These are phyloP conservation scores for Anorthoa munda DNA, from an alignment of 2,888 invertebrate genomes.

Conservation along the genomic window DNA sequence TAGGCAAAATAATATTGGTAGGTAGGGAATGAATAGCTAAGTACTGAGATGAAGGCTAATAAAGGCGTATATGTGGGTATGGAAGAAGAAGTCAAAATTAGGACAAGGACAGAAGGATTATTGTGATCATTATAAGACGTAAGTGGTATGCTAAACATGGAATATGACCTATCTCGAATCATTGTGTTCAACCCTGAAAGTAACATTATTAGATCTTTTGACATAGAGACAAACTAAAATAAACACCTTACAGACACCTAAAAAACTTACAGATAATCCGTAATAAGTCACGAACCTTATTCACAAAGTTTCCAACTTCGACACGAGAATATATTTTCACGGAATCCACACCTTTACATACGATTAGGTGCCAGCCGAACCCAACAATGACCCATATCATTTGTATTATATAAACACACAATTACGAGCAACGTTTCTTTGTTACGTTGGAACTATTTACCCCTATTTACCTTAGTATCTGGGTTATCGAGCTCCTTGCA, in stretches of 20 bases:
- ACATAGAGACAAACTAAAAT: neutral
- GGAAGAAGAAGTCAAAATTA: no score
- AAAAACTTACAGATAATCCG: constrained; percentile 25
- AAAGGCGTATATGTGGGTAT: no score
- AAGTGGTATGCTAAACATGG: no score
- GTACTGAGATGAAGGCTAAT: neutral
- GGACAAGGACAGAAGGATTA: no score
- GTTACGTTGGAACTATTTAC: constrained; percentile 71
- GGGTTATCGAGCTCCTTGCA: constrained; percentile 78
- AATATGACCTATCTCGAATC: neutral
- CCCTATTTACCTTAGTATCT: constrained; percentile 74
- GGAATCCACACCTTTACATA: constrained; percentile 61
- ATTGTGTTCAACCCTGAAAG: neutral
- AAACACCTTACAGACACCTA: neutral
- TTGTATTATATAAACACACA: constrained; percentile 68
- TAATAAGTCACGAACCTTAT: constrained; percentile 49
- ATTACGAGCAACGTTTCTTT: constrained; percentile 68
- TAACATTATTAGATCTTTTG: neutral
- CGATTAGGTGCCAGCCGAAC: constrained; percentile 62
- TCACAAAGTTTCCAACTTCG: constrained; percentile 37
- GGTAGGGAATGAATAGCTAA: no score
- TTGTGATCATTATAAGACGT: no score
- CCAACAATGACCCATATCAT: constrained; percentile 66
- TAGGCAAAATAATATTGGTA: no score
- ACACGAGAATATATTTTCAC: constrained; percentile 49